These are phyloP conservation scores for Galerucella pusilla DNA, from an alignment of 2,888 invertebrate genomes.

Conservation along the genomic window DNA sequence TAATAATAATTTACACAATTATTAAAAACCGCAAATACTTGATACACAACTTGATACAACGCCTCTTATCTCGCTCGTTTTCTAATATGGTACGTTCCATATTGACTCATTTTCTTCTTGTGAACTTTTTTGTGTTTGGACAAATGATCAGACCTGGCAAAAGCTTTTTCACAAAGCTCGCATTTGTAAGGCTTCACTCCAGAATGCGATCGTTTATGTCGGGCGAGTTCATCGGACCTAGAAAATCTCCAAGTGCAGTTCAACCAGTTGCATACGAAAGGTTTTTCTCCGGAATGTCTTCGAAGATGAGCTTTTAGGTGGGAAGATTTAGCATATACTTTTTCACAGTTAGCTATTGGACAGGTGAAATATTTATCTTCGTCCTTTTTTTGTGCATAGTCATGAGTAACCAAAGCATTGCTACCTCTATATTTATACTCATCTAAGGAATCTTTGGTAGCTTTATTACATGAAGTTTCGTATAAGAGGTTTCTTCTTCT, in stretches of 20 bases:
- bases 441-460: conserved; percentile 39
- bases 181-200: conserved; percentile 95
- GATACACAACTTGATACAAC: background rate
- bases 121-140: conserved; percentile 92
- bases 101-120: conserved; percentile 69
- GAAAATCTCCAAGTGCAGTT: conserved; percentile 95
- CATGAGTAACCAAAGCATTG: conserved; percentile 49
- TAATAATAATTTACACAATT: background rate
- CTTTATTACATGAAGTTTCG: conserved; percentile 56
- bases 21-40: background rate
- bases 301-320: conserved; percentile 90
- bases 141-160: conserved; percentile 93
- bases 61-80: conserved; percentile 24
- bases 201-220: conserved; percentile 94
- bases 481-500: conserved; percentile 62
- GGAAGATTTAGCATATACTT: conserved; percentile 90
- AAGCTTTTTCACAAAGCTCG: conserved; percentile 86
- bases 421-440: conserved; percentile 42
- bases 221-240: conserved; percentile 91
- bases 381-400: conserved; percentile 58
- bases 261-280: conserved; percentile 70
- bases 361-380: conserved; percentile 74
- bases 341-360: conserved; percentile 77
- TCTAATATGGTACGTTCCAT: conserved; percentile 37
- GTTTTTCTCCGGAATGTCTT: conserved; percentile 79